Evolutionary conservation across 64 coral and sea anemone genomes (phyloP).

Genomic region (Montipora capricornis): DNA sequence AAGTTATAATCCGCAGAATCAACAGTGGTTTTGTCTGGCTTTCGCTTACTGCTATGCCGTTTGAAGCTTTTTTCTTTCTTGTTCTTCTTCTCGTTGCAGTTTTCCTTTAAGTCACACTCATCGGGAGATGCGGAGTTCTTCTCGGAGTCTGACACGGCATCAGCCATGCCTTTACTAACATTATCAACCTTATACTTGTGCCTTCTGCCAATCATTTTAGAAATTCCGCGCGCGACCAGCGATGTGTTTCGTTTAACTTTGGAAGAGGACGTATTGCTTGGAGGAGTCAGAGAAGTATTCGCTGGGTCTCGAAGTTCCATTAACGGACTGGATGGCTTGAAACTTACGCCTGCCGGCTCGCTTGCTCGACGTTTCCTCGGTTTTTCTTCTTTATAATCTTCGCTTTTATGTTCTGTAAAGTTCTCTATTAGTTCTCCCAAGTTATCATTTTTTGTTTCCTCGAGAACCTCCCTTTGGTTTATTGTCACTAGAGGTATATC

Average conservation of each 20-base stretch:
- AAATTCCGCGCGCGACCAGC: conserved; percentile 4
- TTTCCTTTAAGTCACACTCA: not conserved
- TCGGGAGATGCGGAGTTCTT: not conserved
- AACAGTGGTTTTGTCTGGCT: no score
- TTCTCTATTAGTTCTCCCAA: not conserved
- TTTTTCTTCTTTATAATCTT: not conserved
- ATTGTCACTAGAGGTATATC: not conserved
- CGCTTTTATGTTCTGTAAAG: not conserved
- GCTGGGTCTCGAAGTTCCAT: not conserved
- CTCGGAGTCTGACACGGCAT: not conserved
- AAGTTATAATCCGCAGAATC: no score
- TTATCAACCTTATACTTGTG: conserved; percentile 25
- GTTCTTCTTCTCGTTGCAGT: not conserved
- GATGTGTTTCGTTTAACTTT: conserved; percentile 33
- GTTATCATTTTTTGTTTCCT: not conserved
- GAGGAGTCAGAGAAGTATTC: not conserved
- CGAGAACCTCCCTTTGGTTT: not conserved
- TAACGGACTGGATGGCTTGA: conserved; percentile 1
- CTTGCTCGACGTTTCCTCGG: not conserved
- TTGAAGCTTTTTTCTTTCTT: not conserved
- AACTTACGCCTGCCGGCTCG: not conserved
- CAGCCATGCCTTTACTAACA: not conserved
- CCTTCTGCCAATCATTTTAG: conserved; percentile 26
- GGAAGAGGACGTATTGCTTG: not conserved
- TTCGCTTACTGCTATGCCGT: not conserved